Conservation (phyloP, 35 echinoderm and acorn worm species). For the Diadema setosum region DNA sequence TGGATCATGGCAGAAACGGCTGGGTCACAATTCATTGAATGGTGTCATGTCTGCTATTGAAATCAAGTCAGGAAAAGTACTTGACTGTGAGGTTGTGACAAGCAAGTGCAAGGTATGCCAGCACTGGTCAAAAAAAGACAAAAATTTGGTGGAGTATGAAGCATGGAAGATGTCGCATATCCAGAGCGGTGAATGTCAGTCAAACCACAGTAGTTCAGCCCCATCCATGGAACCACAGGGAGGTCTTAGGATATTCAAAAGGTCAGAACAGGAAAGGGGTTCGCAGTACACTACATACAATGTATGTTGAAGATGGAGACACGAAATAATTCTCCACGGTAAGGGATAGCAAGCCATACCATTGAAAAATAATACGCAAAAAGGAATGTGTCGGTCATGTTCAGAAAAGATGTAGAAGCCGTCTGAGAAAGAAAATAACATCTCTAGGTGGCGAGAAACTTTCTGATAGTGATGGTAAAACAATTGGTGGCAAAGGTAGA, state of each 20-base stretch:
- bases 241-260: conserved; percentile 11
- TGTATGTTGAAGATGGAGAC: conserved; percentile 42
- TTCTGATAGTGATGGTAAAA: conserved; percentile 37
- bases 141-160: background rate
- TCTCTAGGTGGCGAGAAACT: conserved; percentile 3
- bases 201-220: conserved; percentile 28
- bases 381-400: conserved; percentile 25
- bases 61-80: no score
- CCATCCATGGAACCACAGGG: conserved; percentile 33
- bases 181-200: background rate
- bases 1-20: background rate
- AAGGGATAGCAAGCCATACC: conserved; percentile 12
- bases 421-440: background rate
- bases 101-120: conserved; percentile 17
- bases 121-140: background rate
- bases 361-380: background rate
- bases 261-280: conserved; percentile 21
- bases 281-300: conserved; percentile 20
- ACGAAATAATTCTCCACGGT: conserved; percentile 20
- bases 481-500: conserved; percentile 43
- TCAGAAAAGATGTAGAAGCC: conserved; percentile 7
- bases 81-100: conserved; percentile 19
- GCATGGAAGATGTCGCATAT: background rate
- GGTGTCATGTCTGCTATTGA: background rate
- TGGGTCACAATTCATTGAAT: background rate